phyloP scores from a whole-genome alignment of 2,113 vertebrate genomes.

The Prionailurus bengalensis region DNA sequence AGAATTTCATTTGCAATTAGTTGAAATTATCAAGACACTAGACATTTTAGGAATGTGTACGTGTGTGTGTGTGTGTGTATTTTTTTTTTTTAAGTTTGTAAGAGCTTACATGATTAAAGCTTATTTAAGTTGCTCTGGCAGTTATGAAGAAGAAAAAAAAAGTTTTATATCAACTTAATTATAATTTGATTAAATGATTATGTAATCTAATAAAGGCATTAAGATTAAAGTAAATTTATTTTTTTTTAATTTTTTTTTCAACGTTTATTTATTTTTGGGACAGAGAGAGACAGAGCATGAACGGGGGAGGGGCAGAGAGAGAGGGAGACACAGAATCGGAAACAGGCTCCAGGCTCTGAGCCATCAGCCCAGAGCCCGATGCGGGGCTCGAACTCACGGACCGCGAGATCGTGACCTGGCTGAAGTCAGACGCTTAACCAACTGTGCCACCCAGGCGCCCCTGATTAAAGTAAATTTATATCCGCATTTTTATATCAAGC shows the following conservation, averaged over 20 bases:
- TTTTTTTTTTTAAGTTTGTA: background rate
- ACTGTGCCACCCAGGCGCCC: too few relatives aligned
- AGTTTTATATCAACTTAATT: background rate
- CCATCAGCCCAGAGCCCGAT: too few relatives aligned
- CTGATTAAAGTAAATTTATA: background rate
- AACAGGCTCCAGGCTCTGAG: too few relatives aligned
- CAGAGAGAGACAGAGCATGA: too few relatives aligned
- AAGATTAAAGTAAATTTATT: background rate
- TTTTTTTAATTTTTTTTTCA: too few relatives aligned
- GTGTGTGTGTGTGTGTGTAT: background rate
- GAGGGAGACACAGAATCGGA: too few relatives aligned
- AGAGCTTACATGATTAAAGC: slow-evolving; percentile 21
- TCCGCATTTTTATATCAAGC: background rate
- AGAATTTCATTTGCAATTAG: background rate
- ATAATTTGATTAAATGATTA: slow-evolving; percentile 25
- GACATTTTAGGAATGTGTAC: background rate
- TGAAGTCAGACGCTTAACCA: too few relatives aligned
- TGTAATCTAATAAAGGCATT: background rate
- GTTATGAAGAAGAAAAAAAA: slow-evolving; percentile 23
- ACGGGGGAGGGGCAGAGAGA: too few relatives aligned
- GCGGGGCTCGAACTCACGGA: too few relatives aligned
- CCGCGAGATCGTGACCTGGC: too few relatives aligned
- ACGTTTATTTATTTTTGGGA: too few relatives aligned
- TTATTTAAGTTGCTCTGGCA: background rate
- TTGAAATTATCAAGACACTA: background rate